These are phyloP conservation scores for Stomatorhinus ivindoensis DNA, from an alignment of 2,113 vertebrate genomes.

Conservation along the genomic window DNA sequence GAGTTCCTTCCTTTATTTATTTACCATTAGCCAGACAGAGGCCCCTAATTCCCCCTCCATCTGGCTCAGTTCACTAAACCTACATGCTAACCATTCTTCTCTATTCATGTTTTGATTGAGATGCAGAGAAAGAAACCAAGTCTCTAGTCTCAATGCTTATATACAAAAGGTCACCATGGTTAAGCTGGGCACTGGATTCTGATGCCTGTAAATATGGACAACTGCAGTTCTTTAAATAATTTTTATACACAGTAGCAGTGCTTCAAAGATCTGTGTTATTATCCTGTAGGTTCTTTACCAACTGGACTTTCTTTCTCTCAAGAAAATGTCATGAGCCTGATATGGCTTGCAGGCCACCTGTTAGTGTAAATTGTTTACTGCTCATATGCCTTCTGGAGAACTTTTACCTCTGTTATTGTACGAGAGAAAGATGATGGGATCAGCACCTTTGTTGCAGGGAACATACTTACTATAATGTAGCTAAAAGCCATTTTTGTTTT, in stretches of 20 bases:
- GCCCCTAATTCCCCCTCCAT: neutral
- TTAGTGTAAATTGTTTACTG: neutral
- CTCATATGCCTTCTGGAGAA: neutral
- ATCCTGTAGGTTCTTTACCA: neutral
- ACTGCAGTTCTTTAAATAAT: neutral
- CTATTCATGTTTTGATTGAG: neutral
- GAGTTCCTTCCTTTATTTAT: conserved; percentile 45
- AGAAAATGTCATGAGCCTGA: neutral
- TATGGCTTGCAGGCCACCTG: neutral
- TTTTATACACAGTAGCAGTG: neutral
- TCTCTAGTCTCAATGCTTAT: neutral
- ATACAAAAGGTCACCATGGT: neutral
- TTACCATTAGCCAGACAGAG: conserved; percentile 23
- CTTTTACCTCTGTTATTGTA: neutral
- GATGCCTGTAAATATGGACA: neutral
- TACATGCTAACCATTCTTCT: neutral
- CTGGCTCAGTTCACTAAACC: neutral
- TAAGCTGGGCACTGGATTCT: neutral
- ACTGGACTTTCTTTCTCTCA: neutral
- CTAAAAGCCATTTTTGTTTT: neutral
- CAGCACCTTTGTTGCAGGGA: neutral
- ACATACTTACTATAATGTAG: neutral
- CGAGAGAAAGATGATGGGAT: neutral
- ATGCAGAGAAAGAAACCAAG: neutral
- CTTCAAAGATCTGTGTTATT: neutral